These are phyloP conservation scores for Zeugodacus cucurbitae DNA, from an alignment of 1,140 invertebrate genomes.

Conservation along the genomic window DNA sequence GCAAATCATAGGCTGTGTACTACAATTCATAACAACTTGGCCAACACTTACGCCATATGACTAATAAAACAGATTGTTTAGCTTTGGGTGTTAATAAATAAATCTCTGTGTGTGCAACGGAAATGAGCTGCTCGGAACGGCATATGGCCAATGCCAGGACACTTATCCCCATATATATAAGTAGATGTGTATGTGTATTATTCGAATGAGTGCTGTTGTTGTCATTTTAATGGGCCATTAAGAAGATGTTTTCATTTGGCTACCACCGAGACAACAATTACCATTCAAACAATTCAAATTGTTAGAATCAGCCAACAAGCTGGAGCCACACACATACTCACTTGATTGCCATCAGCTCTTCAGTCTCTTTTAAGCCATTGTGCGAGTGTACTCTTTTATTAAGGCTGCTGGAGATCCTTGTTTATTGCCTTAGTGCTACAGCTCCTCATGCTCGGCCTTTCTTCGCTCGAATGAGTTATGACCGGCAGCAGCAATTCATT, in stretches of 20 bases:
- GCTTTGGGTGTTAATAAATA: conserved; percentile 22
- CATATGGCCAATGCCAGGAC: background rate
- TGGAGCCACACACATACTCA: background rate
- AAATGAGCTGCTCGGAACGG: conserved; percentile 28
- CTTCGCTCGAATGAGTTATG: conserved; percentile 39
- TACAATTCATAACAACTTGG: background rate
- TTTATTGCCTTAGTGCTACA: background rate
- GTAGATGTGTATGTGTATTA: too few relatives aligned
- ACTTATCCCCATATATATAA: too few relatives aligned
- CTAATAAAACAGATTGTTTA: background rate
- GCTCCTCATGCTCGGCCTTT: background rate
- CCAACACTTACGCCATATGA: background rate
- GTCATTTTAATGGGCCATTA: conserved; percentile 26
- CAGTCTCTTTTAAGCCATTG: background rate
- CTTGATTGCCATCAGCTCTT: background rate
- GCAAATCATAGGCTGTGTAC: background rate
- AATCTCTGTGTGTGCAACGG: background rate
- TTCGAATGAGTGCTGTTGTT: background rate
- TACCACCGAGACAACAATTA: conserved; percentile 28
- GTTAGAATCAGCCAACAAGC: background rate
- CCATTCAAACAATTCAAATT: conserved; percentile 18
- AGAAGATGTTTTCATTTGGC: conserved; percentile 21
- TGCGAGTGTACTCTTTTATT: background rate
- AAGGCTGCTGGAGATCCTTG: background rate
- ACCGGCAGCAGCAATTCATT: conserved; percentile 6